A percentile compares a stretch with the other conserved stretches of the same genome.
Conservation (phyloP, 2,797 vertebrate species). For the Melanotaenia pygmaea region DNA sequence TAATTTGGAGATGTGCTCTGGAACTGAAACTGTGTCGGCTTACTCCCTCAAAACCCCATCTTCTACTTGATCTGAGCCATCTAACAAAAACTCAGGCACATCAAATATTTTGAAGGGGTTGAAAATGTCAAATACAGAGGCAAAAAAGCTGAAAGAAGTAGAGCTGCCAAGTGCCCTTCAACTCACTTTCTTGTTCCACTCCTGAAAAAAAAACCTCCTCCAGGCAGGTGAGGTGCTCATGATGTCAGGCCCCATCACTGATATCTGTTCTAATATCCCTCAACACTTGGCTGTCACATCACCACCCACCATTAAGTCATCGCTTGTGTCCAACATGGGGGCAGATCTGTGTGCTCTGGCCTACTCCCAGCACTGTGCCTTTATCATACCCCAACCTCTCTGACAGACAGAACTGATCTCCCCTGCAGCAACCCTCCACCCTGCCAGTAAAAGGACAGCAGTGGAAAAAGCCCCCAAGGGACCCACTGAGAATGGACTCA, state of each 20-base stretch:
- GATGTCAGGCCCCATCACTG: constrained; percentile 66
- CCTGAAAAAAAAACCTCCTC: constrained; percentile 52
- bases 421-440: constrained; percentile 76
- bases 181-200: constrained; percentile 53
- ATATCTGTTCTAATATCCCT: constrained; percentile 77
- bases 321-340: constrained; percentile 69
- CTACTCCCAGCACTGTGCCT: constrained; percentile 70
- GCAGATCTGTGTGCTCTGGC: constrained; percentile 67
- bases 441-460: constrained; percentile 81
- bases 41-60: constrained; percentile 66
- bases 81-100: constrained; percentile 50
- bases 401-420: constrained; percentile 82
- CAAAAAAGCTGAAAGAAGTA: constrained; percentile 35
- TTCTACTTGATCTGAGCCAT: constrained; percentile 63
- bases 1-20: constrained; percentile 78
- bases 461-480: constrained; percentile 79
- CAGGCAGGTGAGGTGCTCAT: constrained; percentile 62
- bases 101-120: constrained; percentile 58
- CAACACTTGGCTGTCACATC: constrained; percentile 71
- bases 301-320: constrained; percentile 79
- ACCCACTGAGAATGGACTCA: constrained; percentile 81
- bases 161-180: constrained; percentile 65
- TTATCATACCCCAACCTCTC: constrained; percentile 76
- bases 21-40: constrained; percentile 76
- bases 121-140: constrained; percentile 54